Evolutionary conservation across 2,113 vertebrate species (phyloP), one percentile per base, ranked within the genome.

Genomic region (Eurypyga helias): DNA sequence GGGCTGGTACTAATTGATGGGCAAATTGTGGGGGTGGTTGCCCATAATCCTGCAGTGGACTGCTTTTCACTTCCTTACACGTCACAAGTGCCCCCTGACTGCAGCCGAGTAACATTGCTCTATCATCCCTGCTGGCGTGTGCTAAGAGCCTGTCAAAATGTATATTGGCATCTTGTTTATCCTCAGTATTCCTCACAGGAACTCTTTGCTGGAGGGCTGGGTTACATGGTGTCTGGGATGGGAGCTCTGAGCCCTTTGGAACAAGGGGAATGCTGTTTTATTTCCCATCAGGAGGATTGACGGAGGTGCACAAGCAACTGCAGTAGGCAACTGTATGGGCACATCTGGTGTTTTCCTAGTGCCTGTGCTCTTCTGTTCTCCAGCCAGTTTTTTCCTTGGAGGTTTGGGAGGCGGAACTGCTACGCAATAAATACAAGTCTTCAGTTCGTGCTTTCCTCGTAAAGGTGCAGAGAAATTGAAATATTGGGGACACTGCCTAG

Each of bases 401-500:
- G 17, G 21, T 54, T 49, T 49, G 72, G 60, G 81, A 72, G 76
- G 45, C 87, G 76, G 34, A 69, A 3, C 38, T 57, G 57, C 8
- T 4, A 0, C 18, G 57, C 24, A 24, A 5, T 43, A 79, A 82
- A 55, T 18, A 11, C 17, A 25, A 25, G 38, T 17, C 29, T 83
- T 83, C 31, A 17, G 29, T 41, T 51, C 0, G 2, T 8, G 0
- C 48, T 60, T 46, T 43, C 33, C n/a, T 78, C 3, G 0, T 43
- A 13, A 69, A 61, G 49, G 55, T 87, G 60, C 18, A 23, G 23
- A 38, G 48, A 34, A 82, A 77, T 24, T 0, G 2, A 41, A 54
- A 10, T 57, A 7, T 1, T 48, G 7, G 26, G 36, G 36, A 54
- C 0, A 1, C 14, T 80, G 23, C 21, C 6, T 51, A 2, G 52